Percentiles rank a stretch among this genome's conserved stretches.
Evolutionary conservation across 2,113 vertebrate genomes (phyloP).

Genomic region (Sturnus vulgaris): DNA sequence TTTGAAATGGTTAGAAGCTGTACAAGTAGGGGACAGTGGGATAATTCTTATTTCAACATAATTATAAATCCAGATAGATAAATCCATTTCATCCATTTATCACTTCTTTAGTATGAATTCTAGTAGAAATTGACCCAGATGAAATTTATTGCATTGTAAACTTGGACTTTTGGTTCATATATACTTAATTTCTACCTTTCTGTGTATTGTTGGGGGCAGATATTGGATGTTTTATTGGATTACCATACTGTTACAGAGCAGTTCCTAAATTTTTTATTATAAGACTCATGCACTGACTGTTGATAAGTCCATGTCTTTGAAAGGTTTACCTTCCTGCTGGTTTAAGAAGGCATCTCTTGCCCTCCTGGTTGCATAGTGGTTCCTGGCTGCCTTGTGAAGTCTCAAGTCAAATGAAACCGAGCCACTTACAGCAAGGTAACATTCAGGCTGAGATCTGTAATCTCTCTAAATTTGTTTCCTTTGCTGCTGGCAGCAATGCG

Average conservation of each 20-base stretch:
- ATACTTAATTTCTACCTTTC: not conserved
- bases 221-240: not conserved
- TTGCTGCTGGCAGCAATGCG: not conserved
- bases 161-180: not conserved
- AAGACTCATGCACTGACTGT: not conserved
- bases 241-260: not conserved
- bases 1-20: not conserved
- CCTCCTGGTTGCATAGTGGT: not conserved
- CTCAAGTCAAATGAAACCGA: not conserved
- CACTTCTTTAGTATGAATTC: not conserved
- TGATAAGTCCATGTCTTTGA: not conserved
- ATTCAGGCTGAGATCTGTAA: not conserved
- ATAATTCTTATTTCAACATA: not conserved
- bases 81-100: not conserved
- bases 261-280: not conserved
- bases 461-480: not conserved
- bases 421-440: rapidly evolving
- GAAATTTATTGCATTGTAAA: not conserved
- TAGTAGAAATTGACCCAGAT: not conserved
- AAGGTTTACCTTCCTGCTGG: not conserved
- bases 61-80: not conserved
- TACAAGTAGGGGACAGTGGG: not conserved
- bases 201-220: not conserved
- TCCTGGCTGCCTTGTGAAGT: not conserved
- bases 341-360: not conserved